Evolutionary conservation across 2,888 invertebrate species (phyloP), one percentile per base, ranked within the genome.

Genomic region (Metalampra italica): DNA sequence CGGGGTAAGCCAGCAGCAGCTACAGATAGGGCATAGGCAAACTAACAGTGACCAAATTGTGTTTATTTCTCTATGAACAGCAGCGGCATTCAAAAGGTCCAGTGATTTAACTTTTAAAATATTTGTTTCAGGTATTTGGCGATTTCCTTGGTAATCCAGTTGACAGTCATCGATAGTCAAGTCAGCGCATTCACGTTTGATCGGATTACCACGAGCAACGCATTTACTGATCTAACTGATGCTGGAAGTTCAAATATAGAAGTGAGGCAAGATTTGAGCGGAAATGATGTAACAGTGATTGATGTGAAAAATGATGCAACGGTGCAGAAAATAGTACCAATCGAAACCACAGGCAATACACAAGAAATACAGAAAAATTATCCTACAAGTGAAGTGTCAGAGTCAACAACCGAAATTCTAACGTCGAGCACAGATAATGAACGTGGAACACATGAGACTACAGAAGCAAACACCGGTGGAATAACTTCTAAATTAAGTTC

Each of bases 91-190:
- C n/a, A n/a, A 22, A 22, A 22, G 2, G 2, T 39, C 15, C 39
- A 12, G 12, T 11, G 37, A 41, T 41, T 43, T 29, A 30, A 12
- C 3, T 11, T n/a, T 34, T 9, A n/a, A 15, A 9, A 15, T 32
- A 9, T 14, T 43, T 34, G 34, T 85, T 85, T 48, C 84, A 86
- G 86, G 74, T 78, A 71, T 66, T 66, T 77, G 64, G 71, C 71
- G 68, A 66, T 79, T 60, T 69, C 67, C 53, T 61, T 79, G 52
- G 64, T 65, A 64, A 65, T 80, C 55, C 66, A 71, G 58, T 57
- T 77, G 56, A 59, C 66, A 57, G 59, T 71, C 55, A 62, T 68
- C 50, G 68, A 66, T 60, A 66, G 69, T 57, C 64, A 68, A 52
- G 69, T 63, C 42, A 66, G 60, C 52, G 71, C 77, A 42, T 82